A percentile compares a stretch with the other conserved stretches of the same genome.
Evolutionary conservation across 2,797 vertebrate genomes (phyloP).

Genomic region (Graptemys geographica): DNA sequence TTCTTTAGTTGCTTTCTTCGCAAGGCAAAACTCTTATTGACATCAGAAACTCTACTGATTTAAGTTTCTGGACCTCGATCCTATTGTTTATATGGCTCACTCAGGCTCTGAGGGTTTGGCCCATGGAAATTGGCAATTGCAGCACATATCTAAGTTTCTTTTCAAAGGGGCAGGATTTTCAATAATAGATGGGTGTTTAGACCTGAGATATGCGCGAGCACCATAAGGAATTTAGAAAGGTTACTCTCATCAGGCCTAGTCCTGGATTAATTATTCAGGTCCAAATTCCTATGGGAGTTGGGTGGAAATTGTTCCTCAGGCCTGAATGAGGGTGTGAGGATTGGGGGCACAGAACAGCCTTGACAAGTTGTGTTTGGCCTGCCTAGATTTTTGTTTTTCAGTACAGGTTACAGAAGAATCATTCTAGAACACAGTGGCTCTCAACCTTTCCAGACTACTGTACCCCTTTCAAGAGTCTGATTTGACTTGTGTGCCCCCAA

Average conservation of each 20-base stretch:
- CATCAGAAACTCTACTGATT: neutral
- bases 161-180: neutral
- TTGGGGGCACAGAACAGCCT: neutral
- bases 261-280: neutral
- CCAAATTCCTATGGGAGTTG: neutral
- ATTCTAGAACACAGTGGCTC: neutral
- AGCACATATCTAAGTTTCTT: neutral
- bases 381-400: neutral
- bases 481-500: too few species aligned
- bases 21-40: neutral
- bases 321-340: neutral
- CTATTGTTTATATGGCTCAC: neutral
- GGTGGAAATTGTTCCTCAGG: neutral
- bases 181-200: neutral
- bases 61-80: neutral
- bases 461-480: too few species aligned
- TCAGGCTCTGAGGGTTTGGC: neutral
- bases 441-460: too few species aligned
- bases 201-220: neutral
- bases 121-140: neutral
- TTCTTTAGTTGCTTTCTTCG: neutral
- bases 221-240: too few species aligned
- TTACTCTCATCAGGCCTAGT: too few species aligned
- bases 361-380: neutral
- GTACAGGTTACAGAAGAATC: fast-evolving